Evolutionary conservation across 1,140 invertebrate genomes (phyloP).

Genomic region (Vollenhovia emeryi): DNA sequence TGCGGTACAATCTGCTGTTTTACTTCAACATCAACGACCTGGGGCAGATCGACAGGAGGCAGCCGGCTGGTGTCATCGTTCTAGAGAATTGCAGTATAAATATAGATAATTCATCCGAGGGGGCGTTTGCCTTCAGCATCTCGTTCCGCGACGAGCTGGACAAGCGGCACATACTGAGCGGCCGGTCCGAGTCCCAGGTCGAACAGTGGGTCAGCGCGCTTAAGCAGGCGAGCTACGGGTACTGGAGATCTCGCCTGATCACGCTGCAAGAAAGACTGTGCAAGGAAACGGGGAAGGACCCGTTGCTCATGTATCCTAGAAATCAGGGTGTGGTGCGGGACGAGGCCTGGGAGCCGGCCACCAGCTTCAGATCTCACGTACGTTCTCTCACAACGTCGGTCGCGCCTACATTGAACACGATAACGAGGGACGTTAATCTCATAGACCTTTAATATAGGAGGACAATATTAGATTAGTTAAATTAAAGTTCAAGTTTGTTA

Average conservation of each 20-base stretch:
- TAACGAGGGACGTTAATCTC: constrained; percentile 79
- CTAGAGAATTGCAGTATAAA: constrained; percentile 89
- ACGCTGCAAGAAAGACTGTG: constrained; percentile 87
- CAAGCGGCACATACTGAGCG: constrained; percentile 88
- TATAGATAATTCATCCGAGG: constrained; percentile 86
- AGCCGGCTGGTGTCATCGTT: constrained; percentile 89
- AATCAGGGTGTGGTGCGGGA: constrained; percentile 86
- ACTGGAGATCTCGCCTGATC: constrained; percentile 86
- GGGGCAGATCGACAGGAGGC: constrained; percentile 88
- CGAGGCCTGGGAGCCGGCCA: constrained; percentile 77
- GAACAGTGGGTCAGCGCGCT: constrained; percentile 88
- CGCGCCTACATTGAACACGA: constrained; percentile 69
- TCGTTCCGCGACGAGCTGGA: constrained; percentile 89
- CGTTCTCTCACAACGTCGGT: constrained; percentile 75
- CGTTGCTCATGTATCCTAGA: constrained; percentile 87
- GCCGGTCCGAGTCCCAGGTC: constrained; percentile 87
- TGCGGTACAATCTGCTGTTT: constrained; percentile 90
- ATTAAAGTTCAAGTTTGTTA: background rate
- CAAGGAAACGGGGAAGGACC: constrained; percentile 88
- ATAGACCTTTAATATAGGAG: constrained; percentile 76
- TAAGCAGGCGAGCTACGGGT: constrained; percentile 88
- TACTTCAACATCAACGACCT: constrained; percentile 90
- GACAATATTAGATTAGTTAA: background rate
- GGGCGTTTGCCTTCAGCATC: constrained; percentile 89
- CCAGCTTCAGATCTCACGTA: constrained; percentile 82